These are phyloP conservation scores for Agrenia bidenticulata DNA, from an alignment of 2,888 invertebrate species.

Conservation along the genomic window DNA sequence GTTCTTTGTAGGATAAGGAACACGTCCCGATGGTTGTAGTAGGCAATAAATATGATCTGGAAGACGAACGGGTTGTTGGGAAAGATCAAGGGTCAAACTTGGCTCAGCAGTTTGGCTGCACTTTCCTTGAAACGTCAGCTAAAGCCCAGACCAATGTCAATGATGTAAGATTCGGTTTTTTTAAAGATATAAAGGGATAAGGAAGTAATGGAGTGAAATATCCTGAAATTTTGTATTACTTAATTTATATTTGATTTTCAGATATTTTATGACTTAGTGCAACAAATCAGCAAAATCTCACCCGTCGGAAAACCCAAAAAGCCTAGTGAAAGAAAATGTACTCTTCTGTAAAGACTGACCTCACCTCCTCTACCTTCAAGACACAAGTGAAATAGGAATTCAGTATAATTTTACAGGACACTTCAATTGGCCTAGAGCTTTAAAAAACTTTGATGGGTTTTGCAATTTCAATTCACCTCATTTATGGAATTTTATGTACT, in stretches of 20 bases:
- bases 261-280: slow-evolving; percentile 99
- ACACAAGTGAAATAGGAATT: no score
- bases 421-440: no score
- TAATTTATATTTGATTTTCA: slow-evolving; percentile 58
- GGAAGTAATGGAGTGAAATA: background rate
- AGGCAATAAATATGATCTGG: slow-evolving; percentile 99
- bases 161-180: slow-evolving; percentile 69
- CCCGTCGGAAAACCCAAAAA: slow-evolving; percentile 83
- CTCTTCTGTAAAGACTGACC: slow-evolving; percentile 70
- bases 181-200: background rate
- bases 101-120: slow-evolving; percentile 96
- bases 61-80: slow-evolving; percentile 98
- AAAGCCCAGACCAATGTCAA: slow-evolving; percentile 99
- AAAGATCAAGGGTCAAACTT: slow-evolving; percentile 97
- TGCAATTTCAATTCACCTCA: no score
- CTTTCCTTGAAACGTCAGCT: slow-evolving; percentile 99
- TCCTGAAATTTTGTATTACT: no score
- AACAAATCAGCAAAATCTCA: slow-evolving; percentile 99
- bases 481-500: no score
- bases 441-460: no score
- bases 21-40: slow-evolving; percentile 99
- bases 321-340: slow-evolving; percentile 69
- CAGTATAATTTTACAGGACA: no score
- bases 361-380: no score
- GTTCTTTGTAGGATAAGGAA: slow-evolving; percentile 70